phyloP scores from a whole-genome alignment of 1,140 invertebrate species.

The Drosophila kohkoa region DNA sequence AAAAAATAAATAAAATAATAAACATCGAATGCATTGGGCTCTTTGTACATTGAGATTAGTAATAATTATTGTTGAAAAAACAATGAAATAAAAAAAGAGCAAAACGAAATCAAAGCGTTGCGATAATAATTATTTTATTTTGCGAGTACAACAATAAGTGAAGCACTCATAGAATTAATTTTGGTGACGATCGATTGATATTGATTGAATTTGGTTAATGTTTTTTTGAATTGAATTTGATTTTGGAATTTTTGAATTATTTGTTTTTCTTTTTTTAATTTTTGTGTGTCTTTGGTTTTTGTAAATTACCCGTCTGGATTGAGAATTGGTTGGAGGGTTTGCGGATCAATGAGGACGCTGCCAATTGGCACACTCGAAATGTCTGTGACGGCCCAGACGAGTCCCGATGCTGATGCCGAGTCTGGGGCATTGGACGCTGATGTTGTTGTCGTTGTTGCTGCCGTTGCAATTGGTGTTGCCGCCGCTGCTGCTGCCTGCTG shows the following conservation, averaged over 20 bases:
- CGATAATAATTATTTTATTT: conserved; percentile 16
- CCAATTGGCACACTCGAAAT: conserved; percentile 92
- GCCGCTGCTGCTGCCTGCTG: conserved; percentile 36
- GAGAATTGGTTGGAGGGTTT: conserved; percentile 88
- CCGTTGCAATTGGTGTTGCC: conserved; percentile 31
- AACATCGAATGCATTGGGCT: conserved; percentile 7
- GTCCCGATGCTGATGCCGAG: conserved; percentile 70
- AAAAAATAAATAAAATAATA: neutral
- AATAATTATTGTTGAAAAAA: conserved; percentile 1
- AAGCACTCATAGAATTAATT: conserved; percentile 24
- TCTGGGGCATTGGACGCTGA: conserved; percentile 38
- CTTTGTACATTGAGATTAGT: conserved; percentile 27
- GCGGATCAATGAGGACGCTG: conserved; percentile 94
- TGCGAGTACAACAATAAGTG: conserved; percentile 10
- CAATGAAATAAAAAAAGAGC: conserved; percentile 1
- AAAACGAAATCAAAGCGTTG: conserved; percentile 34
- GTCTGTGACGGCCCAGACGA: conserved; percentile 94
- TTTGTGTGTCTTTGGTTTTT: conserved; percentile 67
- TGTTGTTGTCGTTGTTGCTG: conserved; percentile 40
- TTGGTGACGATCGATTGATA: conserved; percentile 32
- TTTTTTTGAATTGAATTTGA: conserved; percentile 46
- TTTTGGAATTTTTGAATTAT: conserved; percentile 14
- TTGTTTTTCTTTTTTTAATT: conserved; percentile 51
- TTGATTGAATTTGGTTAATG: conserved; percentile 47
- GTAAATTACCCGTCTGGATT: conserved; percentile 88